Evolutionary conservation across 2,888 invertebrate species (phyloP), one percentile per base, ranked within the genome.

Genomic region (Drosophila fungiperda): DNA sequence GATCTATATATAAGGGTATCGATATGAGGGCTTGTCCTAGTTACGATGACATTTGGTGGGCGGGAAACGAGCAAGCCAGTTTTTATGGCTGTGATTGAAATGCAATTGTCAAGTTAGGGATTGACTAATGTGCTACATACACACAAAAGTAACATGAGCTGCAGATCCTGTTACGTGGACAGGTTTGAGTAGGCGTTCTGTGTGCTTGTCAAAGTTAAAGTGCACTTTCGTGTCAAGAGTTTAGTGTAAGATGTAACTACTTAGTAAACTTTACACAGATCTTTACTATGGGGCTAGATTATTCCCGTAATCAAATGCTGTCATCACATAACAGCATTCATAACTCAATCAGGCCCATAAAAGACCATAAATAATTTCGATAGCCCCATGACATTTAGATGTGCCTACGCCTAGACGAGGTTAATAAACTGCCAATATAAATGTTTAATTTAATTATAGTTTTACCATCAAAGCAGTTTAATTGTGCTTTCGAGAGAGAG

Each of bases 371-470:
- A 80, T 49, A 45, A 60, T 54, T 55, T 52, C 52, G 52, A 58
- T 69, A 68, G 59, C 52, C 68, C 55, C 48, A 36, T 3, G 45
- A 52, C 42, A 52, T 40, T 33, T 33, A 11, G 50, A 7, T 17
- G 17, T 2, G 45, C 68, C 73, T 61, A 73, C 66, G 73, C 54
- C 45, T 26, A 53, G 54, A 20, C n/a, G 66, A 53, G 76, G 64
- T 83, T 80, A 64, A 90, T 90, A 90, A 90, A 88, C 82, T 76
- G 75, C 66, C 86, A 77, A 87, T 87, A 85, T 88, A 86, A 87
- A 86, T 90, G 84, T 82, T 87, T 53, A 80, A 90, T 76, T 90
- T 90, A 87, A 87, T 87, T 87, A 87, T 80, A 73, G 80, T 89
- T 83, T 67, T 75, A 72, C 77, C 64, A 90, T 88, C 82, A 73